Evolutionary conservation across 2,113 vertebrate species (phyloP).

Genomic region (Tylochromis polylepis): DNA sequence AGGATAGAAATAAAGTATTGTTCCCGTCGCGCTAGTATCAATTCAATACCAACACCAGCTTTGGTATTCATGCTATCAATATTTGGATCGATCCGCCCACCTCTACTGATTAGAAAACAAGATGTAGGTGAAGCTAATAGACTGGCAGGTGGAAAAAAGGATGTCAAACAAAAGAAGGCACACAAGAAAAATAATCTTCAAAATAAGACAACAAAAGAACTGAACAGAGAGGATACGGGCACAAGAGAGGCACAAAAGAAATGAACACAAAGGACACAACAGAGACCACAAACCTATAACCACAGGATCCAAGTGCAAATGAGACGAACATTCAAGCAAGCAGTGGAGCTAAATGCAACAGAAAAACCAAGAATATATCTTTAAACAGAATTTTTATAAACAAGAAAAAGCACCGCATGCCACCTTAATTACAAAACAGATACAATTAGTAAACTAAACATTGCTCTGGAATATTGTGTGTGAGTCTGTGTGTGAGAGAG

Average conservation of each 20-base stretch:
- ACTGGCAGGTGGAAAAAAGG: neutral
- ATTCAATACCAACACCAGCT: neutral
- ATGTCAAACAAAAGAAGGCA: neutral
- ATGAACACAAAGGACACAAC: neutral
- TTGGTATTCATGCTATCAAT: neutral
- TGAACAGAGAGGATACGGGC: neutral
- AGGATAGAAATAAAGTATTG: neutral
- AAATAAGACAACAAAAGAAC: neutral
- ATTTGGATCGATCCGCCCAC: neutral
- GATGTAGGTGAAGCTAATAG: neutral
- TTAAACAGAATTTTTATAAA: neutral
- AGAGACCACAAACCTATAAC: neutral
- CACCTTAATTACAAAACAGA: neutral
- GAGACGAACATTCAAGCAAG: rapidly evolving
- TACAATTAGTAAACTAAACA: neutral
- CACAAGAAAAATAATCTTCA: neutral
- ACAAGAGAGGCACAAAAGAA: neutral
- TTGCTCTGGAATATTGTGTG: neutral
- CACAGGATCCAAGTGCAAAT: neutral
- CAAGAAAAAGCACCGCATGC: neutral
- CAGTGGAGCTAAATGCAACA: neutral
- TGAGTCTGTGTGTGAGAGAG: neutral
- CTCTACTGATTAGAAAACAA: neutral
- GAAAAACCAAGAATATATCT: neutral
- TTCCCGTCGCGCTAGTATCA: rapidly evolving